These are phyloP conservation scores for Trachelus iudaicus DNA, from an alignment of 2,888 invertebrate species.

Conservation along the genomic window DNA sequence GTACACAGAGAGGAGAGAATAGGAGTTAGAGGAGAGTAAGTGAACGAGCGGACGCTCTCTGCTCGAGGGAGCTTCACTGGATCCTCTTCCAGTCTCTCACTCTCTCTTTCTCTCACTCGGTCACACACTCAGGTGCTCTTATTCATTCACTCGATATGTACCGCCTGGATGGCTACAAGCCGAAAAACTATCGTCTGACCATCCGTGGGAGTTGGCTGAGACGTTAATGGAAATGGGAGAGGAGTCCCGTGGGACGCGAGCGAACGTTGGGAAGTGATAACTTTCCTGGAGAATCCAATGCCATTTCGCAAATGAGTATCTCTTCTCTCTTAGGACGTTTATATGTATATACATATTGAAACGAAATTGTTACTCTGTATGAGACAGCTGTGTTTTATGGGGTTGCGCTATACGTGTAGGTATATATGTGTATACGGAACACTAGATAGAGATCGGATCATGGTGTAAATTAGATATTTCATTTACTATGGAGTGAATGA, in stretches of 20 bases:
- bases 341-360: neutral
- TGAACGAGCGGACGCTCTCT: conserved; percentile 23
- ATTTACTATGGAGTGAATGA: neutral
- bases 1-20: conserved; percentile 61
- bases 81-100: conserved; percentile 15
- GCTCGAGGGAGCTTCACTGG: conserved; percentile 14
- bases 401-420: neutral
- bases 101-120: neutral
- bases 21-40: conserved; percentile 46
- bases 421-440: neutral
- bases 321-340: no score
- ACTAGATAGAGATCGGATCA: neutral
- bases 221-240: no score
- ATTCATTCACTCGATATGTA: no score
- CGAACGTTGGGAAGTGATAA: neutral
- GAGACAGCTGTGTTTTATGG: neutral
- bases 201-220: no score
- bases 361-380: neutral
- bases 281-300: no score
- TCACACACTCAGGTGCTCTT: no score
- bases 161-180: no score
- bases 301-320: no score
- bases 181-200: no score
- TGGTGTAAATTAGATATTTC: neutral
- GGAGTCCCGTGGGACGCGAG: neutral